These are phyloP conservation scores for Catharus bicknelli DNA, from an alignment of 2,113 vertebrate genomes.

Conservation along the genomic window DNA sequence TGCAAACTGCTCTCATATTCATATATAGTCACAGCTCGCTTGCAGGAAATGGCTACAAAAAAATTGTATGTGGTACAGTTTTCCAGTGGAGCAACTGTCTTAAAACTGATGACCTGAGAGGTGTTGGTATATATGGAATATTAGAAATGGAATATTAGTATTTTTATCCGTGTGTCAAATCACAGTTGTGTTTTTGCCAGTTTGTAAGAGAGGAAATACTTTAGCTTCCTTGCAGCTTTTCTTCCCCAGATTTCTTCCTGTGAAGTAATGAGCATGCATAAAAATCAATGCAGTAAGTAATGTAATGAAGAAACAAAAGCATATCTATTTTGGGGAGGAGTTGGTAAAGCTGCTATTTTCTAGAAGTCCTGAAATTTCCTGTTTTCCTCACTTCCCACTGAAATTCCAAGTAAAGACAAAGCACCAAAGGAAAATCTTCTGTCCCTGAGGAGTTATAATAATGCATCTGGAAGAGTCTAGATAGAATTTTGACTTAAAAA, in stretches of 20 bases:
- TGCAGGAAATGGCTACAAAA: background rate
- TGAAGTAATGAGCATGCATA: background rate
- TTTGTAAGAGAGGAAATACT: background rate
- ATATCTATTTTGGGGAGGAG: background rate
- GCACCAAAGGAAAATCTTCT: background rate
- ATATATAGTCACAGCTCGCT: background rate
- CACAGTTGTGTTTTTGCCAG: background rate
- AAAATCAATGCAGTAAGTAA: background rate
- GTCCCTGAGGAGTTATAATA: background rate
- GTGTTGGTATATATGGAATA: background rate
- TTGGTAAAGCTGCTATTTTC: background rate
- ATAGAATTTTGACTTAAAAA: background rate
- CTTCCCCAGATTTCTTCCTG: background rate
- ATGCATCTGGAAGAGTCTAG: background rate
- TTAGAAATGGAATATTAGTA: background rate
- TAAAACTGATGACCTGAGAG: fast-evolving
- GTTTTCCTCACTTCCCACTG: background rate
- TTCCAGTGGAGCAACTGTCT: background rate
- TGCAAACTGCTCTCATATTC: background rate
- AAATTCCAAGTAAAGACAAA: background rate
- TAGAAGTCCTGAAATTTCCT: background rate
- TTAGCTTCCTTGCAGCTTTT: background rate
- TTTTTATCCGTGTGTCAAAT: background rate
- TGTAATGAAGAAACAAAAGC: background rate
- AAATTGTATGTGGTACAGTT: background rate